Evolutionary conservation across 2,797 vertebrate species (phyloP), one percentile per base, ranked within the genome.

Genomic region (Chelonia mydas): DNA sequence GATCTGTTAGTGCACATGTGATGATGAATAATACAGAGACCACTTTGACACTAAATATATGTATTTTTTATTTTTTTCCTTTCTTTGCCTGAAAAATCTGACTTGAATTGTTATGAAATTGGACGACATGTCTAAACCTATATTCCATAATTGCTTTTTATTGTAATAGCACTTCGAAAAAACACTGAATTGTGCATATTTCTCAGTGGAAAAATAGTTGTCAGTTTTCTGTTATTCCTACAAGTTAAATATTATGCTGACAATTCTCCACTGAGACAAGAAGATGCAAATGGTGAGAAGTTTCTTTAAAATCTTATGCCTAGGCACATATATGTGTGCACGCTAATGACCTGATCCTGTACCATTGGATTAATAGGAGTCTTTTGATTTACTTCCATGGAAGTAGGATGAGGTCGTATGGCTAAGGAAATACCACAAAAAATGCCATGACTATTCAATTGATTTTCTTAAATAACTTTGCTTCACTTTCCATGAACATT

Each of bases 11-110:
- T 93, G 92, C 96, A 95, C 37, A 90, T 95, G 53, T 53, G 88
- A 28, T 93, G 93, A 97, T 97, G 97, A 97, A 97, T 98, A 97
- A 97, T 97, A 96, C 93, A 97, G 94, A n/a, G 68, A 3, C 90
- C 92, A 87, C 91, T 95, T 93, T 92, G 92, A 87, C 2, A 12
- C 93, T 92, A 55, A 92, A 85, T 90, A 92, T 55, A n/a, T 95
- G n/a, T 94, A 92, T 86, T 88, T 91, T 88, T n/a, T 55, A 49
- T 85, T 89, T 86, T 86, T 93, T 13, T 77, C 91, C 96, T 96
- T 96, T 94, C 65, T 94, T 92, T 61, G 85, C 86, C 41, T 88
- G 92, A 84, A 65, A 97, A 95, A 65, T 65, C 92, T 86, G 17
- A 65, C 95, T 96, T 95, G 96, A 93, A 96, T 95, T 97, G 54